These are phyloP conservation scores for Helostoma temminkii DNA, from an alignment of 2,797 vertebrate species.

Conservation along the genomic window DNA sequence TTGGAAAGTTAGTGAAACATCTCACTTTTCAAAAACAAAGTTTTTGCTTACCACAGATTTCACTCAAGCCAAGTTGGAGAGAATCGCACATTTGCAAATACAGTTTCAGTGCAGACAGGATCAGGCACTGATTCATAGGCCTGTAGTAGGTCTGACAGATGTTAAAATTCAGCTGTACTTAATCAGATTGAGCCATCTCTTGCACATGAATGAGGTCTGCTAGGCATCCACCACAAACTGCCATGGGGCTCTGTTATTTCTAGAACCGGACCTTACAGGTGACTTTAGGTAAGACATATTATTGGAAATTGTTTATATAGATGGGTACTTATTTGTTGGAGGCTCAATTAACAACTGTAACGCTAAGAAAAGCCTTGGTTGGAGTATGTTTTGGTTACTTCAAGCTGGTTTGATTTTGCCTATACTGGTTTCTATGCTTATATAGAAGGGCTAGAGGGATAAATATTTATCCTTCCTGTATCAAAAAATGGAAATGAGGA, in stretches of 20 bases:
- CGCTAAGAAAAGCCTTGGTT: too few species aligned
- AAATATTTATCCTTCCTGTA: neutral
- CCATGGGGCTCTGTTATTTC: too few species aligned
- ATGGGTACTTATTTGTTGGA: too few species aligned
- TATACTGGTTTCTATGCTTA: too few species aligned
- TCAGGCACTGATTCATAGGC: neutral
- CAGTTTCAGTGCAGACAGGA: neutral
- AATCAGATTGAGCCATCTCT: neutral
- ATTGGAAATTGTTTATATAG: too few species aligned
- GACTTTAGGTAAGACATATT: too few species aligned
- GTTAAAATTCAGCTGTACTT: neutral
- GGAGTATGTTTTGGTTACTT: neutral
- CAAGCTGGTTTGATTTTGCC: neutral
- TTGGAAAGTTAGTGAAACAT: conserved; percentile 11
- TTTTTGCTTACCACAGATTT: conserved; percentile 4
- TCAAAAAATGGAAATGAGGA: neutral
- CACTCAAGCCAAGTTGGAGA: conserved; percentile 10
- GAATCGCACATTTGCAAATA: conserved; percentile 1
- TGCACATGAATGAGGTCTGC: neutral
- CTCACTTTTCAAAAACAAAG: conserved; percentile 9
- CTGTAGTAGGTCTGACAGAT: neutral
- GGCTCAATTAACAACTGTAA: too few species aligned
- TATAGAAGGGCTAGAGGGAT: too few species aligned
- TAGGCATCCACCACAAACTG: too few species aligned
- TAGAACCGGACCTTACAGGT: too few species aligned